A percentile compares a stretch with the other conserved stretches of the same genome.
Evolutionary conservation across 2,797 vertebrate species (phyloP).

Genomic region (Danio aesculapii): DNA sequence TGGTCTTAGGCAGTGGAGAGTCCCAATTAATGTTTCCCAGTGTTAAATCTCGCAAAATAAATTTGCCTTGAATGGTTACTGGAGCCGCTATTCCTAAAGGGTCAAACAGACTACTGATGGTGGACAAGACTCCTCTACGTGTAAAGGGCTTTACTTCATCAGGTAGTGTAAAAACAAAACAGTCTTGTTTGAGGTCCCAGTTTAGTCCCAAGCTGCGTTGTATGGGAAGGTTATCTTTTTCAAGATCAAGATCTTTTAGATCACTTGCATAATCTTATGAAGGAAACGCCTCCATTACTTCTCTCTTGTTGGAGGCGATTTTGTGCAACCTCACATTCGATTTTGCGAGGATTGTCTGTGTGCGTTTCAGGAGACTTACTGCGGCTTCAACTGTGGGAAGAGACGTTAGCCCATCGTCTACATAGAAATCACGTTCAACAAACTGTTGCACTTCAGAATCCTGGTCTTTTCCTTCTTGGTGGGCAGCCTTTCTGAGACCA

Average conservation of each 20-base stretch:
- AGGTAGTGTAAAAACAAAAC: not conserved
- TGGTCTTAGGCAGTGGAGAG: not conserved
- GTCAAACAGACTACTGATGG: not conserved
- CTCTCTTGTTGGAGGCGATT: not conserved
- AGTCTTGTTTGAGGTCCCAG: not conserved
- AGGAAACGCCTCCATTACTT: not conserved
- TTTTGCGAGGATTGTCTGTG: not conserved
- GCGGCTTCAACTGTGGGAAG: not conserved
- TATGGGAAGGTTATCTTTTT: not conserved
- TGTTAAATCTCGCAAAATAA: not conserved
- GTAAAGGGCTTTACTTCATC: not conserved
- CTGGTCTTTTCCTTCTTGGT: too few relatives aligned
- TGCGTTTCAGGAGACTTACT: not conserved
- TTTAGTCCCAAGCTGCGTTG: not conserved
- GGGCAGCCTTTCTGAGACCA: too few relatives aligned
- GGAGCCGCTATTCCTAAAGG: not conserved
- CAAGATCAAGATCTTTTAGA: constrained; percentile 3
- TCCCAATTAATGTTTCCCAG: not conserved
- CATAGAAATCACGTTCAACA: too few relatives aligned
- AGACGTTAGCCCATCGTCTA: not conserved
- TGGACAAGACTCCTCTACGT: not conserved
- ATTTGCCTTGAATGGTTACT: not conserved
- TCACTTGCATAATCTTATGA: not conserved
- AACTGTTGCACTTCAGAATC: too few relatives aligned
- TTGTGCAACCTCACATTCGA: not conserved